Evolutionary conservation across 2,113 vertebrate genomes (phyloP), one percentile per base, ranked within the genome.

Genomic region (Notarius lentiginosus): DNA sequence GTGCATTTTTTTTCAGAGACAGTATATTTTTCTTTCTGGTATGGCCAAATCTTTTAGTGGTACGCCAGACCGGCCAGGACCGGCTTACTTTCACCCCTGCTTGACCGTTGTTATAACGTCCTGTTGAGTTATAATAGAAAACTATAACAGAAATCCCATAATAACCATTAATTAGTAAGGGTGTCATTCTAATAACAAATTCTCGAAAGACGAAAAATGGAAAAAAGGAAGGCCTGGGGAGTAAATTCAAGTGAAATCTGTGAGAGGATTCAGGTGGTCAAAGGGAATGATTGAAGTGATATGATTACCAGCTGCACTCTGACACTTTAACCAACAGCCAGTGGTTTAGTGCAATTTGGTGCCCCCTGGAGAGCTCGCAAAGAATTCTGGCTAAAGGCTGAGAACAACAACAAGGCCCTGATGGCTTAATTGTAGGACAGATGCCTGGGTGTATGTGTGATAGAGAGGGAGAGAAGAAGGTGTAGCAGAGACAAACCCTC

Each of bases 381-480:
- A 82, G 90, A 89, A 89, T 90, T 87, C 89, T 88, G 91, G 90
- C 87, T 87, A 85, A 60, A 75, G 47, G 83, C 61, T 80, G 41
- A 88, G 75, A 58, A 87, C 77, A 24, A 70, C 65, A 66, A 27
- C 72, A 76, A 34, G 58, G 77, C 66, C 76, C 82, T 88, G 91
- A 92, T 81, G 90, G 85, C 88, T 91, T 90, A 89, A 92, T 90
- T 83, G 56, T 72, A 41, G 82, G 70, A 90, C 84, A 86, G 89
- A 89, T 51, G 49, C 53, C 51, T 90, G 85, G 30, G 79, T 81
- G 30, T 7, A 8, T 55, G 4, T 27, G 24, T 77, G 79, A 77
- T 15, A 49, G 34, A 56, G 75, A 34, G 49, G 14, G 61, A 30
- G 55, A 60, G 76, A 27, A 20, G 49, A 41, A 58, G 79, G 22